Conservation (phyloP, 2,113 vertebrate genomes). For the Himantopus leucocephalus region DNA sequence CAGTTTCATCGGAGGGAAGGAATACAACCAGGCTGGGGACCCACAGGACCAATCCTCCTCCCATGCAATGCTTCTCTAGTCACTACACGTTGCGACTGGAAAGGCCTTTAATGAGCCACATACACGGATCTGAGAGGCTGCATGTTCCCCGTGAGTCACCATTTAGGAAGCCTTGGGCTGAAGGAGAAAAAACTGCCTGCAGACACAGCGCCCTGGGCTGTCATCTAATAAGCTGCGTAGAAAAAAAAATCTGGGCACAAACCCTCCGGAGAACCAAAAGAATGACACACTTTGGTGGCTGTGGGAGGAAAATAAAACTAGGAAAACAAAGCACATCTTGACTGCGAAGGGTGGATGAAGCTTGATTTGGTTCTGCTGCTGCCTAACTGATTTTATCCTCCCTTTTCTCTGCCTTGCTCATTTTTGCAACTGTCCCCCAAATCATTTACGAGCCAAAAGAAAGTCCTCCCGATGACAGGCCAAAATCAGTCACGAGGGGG, state of each 20-base stretch:
- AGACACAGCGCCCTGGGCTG: not conserved
- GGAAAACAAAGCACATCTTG: not conserved
- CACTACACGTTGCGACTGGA: not conserved
- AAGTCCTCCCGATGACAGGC: not conserved
- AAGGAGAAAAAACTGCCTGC: not conserved
- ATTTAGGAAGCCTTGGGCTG: not conserved
- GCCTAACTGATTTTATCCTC: not conserved
- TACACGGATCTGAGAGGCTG: not conserved
- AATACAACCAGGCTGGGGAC: not conserved
- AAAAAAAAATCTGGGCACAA: not conserved
- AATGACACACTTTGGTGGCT: not conserved
- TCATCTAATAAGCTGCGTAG: not conserved
- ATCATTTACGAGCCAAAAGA: not conserved
- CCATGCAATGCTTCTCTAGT: not conserved
- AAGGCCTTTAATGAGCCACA: not conserved
- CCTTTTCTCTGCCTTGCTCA: not conserved
- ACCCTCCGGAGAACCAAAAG: not conserved
- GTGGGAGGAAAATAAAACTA: not conserved
- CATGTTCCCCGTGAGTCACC: not conserved
- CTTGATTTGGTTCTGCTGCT: not conserved
- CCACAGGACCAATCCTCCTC: not conserved
- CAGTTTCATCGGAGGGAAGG: not conserved
- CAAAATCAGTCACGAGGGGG: not conserved
- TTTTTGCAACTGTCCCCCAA: not conserved
- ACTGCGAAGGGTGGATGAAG: not conserved